These are phyloP conservation scores for Pseudorhombus dupliciocellatus DNA, from an alignment of 2,113 vertebrate species.

Conservation along the genomic window DNA sequence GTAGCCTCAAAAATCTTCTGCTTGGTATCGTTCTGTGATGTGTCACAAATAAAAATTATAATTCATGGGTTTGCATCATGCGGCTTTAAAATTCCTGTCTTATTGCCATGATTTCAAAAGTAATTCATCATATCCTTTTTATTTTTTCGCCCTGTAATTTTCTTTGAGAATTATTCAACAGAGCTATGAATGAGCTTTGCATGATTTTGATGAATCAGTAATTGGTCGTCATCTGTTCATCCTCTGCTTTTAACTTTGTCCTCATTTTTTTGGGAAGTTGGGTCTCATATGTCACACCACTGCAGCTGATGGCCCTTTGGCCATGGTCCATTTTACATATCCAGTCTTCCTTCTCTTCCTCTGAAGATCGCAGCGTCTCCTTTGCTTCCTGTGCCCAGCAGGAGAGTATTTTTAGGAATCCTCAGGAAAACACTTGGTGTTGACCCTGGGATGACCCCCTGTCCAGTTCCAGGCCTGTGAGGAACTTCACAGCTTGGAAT, in stretches of 20 bases:
- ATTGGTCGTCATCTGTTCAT: slow-evolving; percentile 38
- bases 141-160: slow-evolving; percentile 41
- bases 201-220: slow-evolving; percentile 52
- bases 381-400: slow-evolving; percentile 65
- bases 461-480: slow-evolving; percentile 74
- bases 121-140: slow-evolving; percentile 37
- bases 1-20: slow-evolving; percentile 20
- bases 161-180: slow-evolving; percentile 64
- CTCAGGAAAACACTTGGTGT: slow-evolving; percentile 67
- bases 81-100: slow-evolving; percentile 42
- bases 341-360: slow-evolving; percentile 50
- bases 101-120: slow-evolving; percentile 41
- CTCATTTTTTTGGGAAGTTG: slow-evolving; percentile 51
- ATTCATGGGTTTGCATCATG: slow-evolving; percentile 18
- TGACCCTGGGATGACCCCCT: slow-evolving; percentile 74
- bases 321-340: slow-evolving; percentile 53
- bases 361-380: slow-evolving; percentile 55
- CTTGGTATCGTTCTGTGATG: slow-evolving; percentile 31
- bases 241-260: slow-evolving; percentile 40
- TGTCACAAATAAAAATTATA: slow-evolving; percentile 39
- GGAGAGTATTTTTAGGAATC: slow-evolving; percentile 74
- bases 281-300: slow-evolving; percentile 22
- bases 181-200: slow-evolving; percentile 48
- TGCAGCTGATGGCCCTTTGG: slow-evolving; percentile 39
- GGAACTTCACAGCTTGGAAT: slow-evolving; percentile 82